These are phyloP conservation scores for Ascaphus truei DNA, from an alignment of 2,113 vertebrate genomes.

Conservation along the genomic window DNA sequence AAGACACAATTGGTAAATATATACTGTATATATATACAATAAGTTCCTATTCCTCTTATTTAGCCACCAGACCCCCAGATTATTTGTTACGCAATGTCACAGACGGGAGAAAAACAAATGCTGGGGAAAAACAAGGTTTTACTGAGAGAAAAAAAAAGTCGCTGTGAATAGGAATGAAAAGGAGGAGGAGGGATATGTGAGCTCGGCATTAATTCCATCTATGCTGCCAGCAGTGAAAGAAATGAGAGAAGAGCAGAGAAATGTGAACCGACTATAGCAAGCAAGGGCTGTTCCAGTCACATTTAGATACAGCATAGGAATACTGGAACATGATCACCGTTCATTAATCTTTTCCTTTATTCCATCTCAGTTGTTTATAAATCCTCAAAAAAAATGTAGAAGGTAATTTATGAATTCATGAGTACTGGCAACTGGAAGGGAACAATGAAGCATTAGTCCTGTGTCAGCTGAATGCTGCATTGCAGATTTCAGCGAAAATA, in stretches of 20 bases:
- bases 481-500: not conserved
- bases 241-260: not conserved
- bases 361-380: conserved; percentile 6
- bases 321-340: not conserved
- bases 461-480: not conserved
- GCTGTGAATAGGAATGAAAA: conserved; percentile 15
- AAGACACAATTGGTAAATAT: no score
- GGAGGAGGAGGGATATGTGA: not conserved
- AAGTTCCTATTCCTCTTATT: no score
- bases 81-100: conserved; percentile 18
- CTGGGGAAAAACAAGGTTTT: conserved; percentile 14
- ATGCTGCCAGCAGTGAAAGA: not conserved
- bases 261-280: not conserved
- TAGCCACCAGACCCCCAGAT: no score
- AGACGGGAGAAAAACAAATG: conserved; percentile 3
- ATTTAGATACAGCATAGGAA: conserved; percentile 8
- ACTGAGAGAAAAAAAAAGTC: not conserved
- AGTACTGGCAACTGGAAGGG: not conserved
- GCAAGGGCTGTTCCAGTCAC: not conserved
- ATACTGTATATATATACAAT: no score
- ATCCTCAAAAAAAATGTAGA: not conserved
- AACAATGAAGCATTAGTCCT: not conserved
- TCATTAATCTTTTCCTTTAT: conserved; percentile 14
- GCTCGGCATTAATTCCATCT: conserved; percentile 6
- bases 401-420: not conserved